These are phyloP conservation scores for Heliornis fulica DNA, from an alignment of 2,113 vertebrate genomes.

Conservation along the genomic window DNA sequence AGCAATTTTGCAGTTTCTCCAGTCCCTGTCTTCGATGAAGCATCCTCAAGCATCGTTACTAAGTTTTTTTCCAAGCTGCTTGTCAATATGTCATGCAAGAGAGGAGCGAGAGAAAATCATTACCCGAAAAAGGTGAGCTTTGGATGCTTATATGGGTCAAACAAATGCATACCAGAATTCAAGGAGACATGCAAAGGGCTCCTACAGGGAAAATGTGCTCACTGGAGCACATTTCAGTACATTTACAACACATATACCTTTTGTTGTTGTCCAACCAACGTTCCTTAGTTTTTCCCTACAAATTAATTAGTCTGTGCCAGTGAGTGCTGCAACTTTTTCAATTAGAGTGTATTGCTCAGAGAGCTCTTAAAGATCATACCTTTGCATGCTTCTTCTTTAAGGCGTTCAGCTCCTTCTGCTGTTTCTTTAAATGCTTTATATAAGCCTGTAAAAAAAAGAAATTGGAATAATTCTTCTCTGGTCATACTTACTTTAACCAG, in stretches of 20 bases:
- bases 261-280: neutral
- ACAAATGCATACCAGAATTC: neutral
- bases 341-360: neutral
- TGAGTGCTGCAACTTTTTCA: neutral
- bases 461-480: neutral
- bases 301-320: neutral
- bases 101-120: neutral
- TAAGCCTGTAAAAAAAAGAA: slow-evolving; percentile 81
- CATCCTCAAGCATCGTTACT: neutral
- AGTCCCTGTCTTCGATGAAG: neutral
- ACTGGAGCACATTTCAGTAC: neutral
- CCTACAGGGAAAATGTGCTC: neutral
- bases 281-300: neutral
- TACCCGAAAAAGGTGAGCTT: neutral
- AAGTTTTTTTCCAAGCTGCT: neutral
- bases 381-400: slow-evolving; percentile 97
- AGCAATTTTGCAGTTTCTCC: neutral
- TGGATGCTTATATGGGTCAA: neutral
- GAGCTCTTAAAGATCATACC: slow-evolving; percentile 71
- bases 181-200: neutral
- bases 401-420: slow-evolving; percentile 92
- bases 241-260: neutral
- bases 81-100: neutral
- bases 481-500: neutral
- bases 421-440: slow-evolving; percentile 94